Base-by-base conservation (phyloP, 2,797 vertebrate species). In the Galago senegalensis region DNA sequence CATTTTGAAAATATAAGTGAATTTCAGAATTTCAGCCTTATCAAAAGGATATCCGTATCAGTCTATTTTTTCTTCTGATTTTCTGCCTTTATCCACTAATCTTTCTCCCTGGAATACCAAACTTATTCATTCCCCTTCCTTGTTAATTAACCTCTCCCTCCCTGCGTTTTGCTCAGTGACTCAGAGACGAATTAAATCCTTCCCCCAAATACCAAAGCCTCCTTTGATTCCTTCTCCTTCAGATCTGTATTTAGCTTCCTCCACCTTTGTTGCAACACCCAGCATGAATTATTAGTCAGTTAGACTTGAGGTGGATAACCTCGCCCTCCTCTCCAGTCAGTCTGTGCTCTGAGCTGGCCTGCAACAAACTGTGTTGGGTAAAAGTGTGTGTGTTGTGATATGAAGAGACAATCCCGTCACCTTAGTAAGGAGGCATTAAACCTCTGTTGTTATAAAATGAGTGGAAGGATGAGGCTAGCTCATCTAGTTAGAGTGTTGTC, bases 181-280 rank as follows among this genome's bases (percentile, higher is more conserved):
- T 98, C 97, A 97, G 1, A 1, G 16, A 79, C 80, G 73, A 69
- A 25, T 75, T 93, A 72, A 86, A 84, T 91, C 79, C 76, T 75
- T 95, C n/a, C 69, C 20, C 60, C 23, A 49, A 77, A 93, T 63
- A 46, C 70, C 81, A 83, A 94, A 6, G 61, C 87, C 53, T 97
- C 60, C 37, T 34, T 67, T 69, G 60, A 77, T 87, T 75, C 72
- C 75, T 91, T 84, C 72, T 70, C 21, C 46, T 12, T 94, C 40
- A 60, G 27, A 49, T 75, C 29, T 46, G 20, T 34, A 31, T 46
- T 77, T 69, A 56, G 18, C 58, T 94, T 92, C 16, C 75, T 87
- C 8, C 75, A 49, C 67, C 53, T 85, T 77, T 84, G 84, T 20
- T 77, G n/a, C 46, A 27, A 53, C 29, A 89, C 34, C 49, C 34